Conservation (phyloP, 30 jellyfish, hydroid and myxozoan species). For the Calvadosia cruxmelitensis region DNA sequence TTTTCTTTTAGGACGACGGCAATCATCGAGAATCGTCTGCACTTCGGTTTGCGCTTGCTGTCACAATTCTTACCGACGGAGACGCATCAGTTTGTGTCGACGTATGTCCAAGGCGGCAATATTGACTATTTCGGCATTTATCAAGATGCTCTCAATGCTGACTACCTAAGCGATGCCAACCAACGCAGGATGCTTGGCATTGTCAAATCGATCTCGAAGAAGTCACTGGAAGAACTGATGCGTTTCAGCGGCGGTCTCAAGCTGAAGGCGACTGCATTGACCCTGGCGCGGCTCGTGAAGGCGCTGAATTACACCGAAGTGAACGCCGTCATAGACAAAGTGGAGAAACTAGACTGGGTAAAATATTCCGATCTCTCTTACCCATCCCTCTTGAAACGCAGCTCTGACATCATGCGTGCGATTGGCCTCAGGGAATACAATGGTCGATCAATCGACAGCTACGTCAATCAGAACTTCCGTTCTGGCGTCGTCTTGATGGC, state of each 20-base stretch:
- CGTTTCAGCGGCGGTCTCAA: slow-evolving; percentile 50
- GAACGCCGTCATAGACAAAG: slow-evolving; percentile 21
- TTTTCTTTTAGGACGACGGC: slow-evolving; percentile 1
- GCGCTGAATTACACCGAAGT: slow-evolving; percentile 42
- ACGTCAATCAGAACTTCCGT: slow-evolving; percentile 8
- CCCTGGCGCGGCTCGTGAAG: slow-evolving; percentile 16
- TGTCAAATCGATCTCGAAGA: slow-evolving; percentile 11
- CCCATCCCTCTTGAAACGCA: slow-evolving; percentile 20
- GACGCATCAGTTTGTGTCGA: slow-evolving; percentile 4
- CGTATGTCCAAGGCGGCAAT: slow-evolving; percentile 14
- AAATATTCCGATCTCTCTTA: slow-evolving; percentile 22
- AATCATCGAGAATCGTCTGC: slow-evolving; percentile 2
- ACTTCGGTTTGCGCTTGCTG: slow-evolving; percentile 16
- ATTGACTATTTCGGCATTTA: slow-evolving; percentile 14
- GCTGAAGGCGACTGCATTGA: slow-evolving; percentile 23
- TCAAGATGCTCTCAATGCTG: slow-evolving; percentile 26
- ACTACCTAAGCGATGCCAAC: slow-evolving; percentile 13
- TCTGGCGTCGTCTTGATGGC: neutral
- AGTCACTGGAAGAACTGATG: slow-evolving; percentile 13
- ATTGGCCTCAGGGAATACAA: slow-evolving; percentile 36
- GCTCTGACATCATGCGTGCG: slow-evolving; percentile 14
- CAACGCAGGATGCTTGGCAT: neutral
- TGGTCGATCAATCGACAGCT: slow-evolving; percentile 25
- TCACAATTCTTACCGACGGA: slow-evolving; percentile 26
- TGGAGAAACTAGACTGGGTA: slow-evolving; percentile 22